These are phyloP conservation scores for Cheilinus undulatus DNA, from an alignment of 2,113 vertebrate genomes.

Conservation along the genomic window DNA sequence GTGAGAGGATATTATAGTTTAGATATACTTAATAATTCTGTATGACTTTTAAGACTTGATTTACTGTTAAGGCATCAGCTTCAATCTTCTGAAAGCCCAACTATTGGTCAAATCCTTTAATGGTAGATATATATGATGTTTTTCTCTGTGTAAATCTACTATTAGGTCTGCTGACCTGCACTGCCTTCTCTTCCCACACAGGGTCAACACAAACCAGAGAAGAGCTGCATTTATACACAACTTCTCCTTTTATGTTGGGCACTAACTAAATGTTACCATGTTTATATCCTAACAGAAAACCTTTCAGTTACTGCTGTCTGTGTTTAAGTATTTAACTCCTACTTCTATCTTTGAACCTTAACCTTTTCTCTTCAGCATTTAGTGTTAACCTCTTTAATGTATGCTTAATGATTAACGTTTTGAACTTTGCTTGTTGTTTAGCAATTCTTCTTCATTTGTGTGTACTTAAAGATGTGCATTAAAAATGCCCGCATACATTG, in stretches of 20 bases:
- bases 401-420: too few species aligned
- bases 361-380: too few species aligned
- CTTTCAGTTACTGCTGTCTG: background rate
- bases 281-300: background rate
- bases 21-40: background rate
- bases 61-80: background rate
- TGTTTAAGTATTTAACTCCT: background rate
- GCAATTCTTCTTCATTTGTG: too few species aligned
- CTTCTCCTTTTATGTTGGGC: background rate
- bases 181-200: background rate
- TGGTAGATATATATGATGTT: too few species aligned
- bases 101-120: background rate
- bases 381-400: too few species aligned
- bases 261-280: too few species aligned
- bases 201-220: conserved; percentile 5
- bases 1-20: background rate
- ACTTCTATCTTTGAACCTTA: background rate
- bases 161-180: background rate
- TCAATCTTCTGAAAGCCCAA: background rate
- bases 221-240: background rate
- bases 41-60: background rate
- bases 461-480: too few species aligned
- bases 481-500: too few species aligned
- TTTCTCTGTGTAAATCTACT: background rate
- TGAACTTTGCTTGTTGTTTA: too few species aligned